phyloP scores from a whole-genome alignment of 2,113 vertebrate species.

The Cyprinus carpio region DNA sequence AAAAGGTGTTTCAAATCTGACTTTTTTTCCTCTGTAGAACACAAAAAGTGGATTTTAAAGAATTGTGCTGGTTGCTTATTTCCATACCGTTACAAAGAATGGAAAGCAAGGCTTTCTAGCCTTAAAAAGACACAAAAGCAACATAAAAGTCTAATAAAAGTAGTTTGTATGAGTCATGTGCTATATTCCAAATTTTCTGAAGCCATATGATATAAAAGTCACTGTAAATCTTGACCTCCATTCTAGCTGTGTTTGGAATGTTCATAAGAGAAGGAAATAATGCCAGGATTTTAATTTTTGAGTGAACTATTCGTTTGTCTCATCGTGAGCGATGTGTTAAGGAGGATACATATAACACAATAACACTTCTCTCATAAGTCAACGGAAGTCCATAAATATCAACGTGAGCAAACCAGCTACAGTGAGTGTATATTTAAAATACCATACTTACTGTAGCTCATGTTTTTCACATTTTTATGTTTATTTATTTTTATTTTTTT shows the following conservation, averaged over 20 bases:
- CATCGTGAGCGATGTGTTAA: not conserved
- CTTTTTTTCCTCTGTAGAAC: not conserved
- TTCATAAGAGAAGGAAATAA: not conserved
- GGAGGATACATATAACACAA: not conserved
- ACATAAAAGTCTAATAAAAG: not conserved
- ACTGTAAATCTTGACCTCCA: not conserved
- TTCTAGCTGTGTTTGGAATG: not conserved
- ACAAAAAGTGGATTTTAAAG: not conserved
- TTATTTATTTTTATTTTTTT: not conserved
- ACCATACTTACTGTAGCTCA: not conserved
- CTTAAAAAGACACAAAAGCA: not conserved
- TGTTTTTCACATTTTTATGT: conserved; percentile 23
- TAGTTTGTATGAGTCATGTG: not conserved
- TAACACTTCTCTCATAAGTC: not conserved
- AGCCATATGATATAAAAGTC: not conserved
- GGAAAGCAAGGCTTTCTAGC: not conserved
- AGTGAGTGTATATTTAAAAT: too few relatives aligned
- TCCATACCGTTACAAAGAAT: not conserved
- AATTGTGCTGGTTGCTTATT: not conserved
- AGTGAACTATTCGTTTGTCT: not conserved
- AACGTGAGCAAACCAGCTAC: not conserved
- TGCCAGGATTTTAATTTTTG: not conserved
- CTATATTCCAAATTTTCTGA: not conserved
- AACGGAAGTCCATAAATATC: not conserved
- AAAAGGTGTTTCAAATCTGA: not conserved